phyloP scores from a whole-genome alignment of 2,113 vertebrate genomes.

The Pseudorhombus dupliciocellatus region DNA sequence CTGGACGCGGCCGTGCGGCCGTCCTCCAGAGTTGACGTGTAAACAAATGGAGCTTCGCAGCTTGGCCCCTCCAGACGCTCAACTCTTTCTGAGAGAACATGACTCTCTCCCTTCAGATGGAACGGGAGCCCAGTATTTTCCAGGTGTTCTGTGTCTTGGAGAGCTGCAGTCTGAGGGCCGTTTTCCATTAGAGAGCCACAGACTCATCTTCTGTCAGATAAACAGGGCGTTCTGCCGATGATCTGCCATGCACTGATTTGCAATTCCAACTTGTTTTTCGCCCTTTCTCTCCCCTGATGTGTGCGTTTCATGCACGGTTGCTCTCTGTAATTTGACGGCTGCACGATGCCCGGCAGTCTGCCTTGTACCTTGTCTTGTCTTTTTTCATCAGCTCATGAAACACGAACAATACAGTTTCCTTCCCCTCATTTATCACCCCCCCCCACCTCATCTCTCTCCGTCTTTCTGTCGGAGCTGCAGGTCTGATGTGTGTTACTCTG shows the following conservation, averaged over 20 bases:
- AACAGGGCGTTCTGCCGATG: constrained; percentile 24
- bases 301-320: constrained; percentile 39
- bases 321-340: constrained; percentile 44
- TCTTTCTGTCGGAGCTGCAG: constrained; percentile 37
- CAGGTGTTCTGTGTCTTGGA: background rate
- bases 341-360: constrained; percentile 10
- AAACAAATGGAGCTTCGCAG: too few relatives aligned
- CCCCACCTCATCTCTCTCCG: constrained; percentile 6
- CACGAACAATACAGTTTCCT: constrained; percentile 53
- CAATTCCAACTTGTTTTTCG: constrained; percentile 34
- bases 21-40: too few relatives aligned
- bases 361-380: constrained; percentile 55
- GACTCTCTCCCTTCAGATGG: background rate
- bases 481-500: constrained; percentile 51
- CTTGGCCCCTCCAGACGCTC: too few relatives aligned
- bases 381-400: constrained; percentile 55
- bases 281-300: constrained; percentile 23
- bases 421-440: constrained; percentile 53
- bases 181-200: background rate
- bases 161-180: background rate
- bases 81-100: too few relatives aligned
- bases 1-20: too few relatives aligned
- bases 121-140: background rate
- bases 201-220: constrained; percentile 8
- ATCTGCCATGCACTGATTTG: constrained; percentile 41